Percentiles rank a stretch among this genome's conserved stretches.
phyloP scores from a whole-genome alignment of 1,140 invertebrate genomes.

The Bombus terrestris region DNA sequence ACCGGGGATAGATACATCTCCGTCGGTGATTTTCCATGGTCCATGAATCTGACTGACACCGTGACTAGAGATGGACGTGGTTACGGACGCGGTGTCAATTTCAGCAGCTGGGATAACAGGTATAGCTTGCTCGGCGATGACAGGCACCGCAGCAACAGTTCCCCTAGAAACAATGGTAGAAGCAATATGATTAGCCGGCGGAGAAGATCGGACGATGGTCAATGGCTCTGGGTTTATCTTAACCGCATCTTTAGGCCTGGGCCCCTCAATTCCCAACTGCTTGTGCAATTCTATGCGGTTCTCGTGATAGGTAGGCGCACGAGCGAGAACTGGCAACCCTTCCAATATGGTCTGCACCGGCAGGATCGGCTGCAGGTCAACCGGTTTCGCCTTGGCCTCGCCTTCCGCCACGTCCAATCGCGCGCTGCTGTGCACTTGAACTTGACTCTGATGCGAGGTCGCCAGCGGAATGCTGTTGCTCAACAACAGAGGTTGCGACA shows the following conservation, averaged over 20 bases:
- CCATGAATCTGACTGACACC: conserved; percentile 37
- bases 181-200: background rate
- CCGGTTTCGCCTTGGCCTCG: conserved; percentile 11
- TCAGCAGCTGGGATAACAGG: background rate
- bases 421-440: conserved; percentile 53
- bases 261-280: conserved; percentile 47
- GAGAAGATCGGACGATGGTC: conserved; percentile 10
- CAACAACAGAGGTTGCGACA: background rate
- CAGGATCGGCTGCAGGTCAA: conserved; percentile 3
- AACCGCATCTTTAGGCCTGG: conserved; percentile 36
- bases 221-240: conserved; percentile 40
- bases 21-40: background rate
- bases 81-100: background rate
- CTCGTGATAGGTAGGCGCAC: conserved; percentile 36
- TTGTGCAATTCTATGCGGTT: conserved; percentile 58
- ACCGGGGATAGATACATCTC: background rate
- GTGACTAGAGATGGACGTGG: conserved; percentile 5
- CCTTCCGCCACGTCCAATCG: conserved; percentile 20
- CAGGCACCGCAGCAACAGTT: background rate
- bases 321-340: conserved; percentile 6
- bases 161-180: background rate
- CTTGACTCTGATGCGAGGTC: conserved; percentile 53
- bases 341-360: background rate
- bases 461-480: conserved; percentile 33
- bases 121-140: background rate